These are phyloP conservation scores for Arctia plantaginis DNA, from an alignment of 2,888 invertebrate genomes.

Conservation along the genomic window DNA sequence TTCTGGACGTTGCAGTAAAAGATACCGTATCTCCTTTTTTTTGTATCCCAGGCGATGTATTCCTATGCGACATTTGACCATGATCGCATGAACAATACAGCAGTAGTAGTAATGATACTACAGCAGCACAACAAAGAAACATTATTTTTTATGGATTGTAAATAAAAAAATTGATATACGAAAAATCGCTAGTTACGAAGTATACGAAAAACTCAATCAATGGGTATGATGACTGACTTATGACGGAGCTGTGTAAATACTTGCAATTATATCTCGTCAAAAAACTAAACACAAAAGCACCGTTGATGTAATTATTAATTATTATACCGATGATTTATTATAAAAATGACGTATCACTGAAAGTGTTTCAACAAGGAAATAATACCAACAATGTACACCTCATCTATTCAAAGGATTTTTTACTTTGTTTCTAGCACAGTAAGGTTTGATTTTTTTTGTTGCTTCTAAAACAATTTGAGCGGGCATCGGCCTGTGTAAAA, in stretches of 20 bases:
- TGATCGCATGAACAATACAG: not conserved
- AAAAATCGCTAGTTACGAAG: not conserved
- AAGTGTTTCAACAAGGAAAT: slow-evolving; percentile 34
- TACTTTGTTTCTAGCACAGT: slow-evolving; percentile 16
- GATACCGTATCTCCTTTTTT: too few relatives aligned
- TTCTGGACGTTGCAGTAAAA: too few relatives aligned
- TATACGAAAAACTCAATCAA: slow-evolving; percentile 18
- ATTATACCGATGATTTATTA: slow-evolving; percentile 34
- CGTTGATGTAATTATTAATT: slow-evolving; percentile 41
- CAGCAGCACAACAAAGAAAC: not conserved
- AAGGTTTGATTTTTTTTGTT: slow-evolving; percentile 29
- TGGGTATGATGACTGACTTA: slow-evolving; percentile 30
- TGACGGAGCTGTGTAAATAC: slow-evolving; percentile 34
- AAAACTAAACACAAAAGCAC: slow-evolving; percentile 37
- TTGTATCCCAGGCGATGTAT: too few relatives aligned
- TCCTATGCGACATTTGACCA: not conserved
- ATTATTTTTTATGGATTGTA: not conserved
- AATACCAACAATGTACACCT: slow-evolving; percentile 5
- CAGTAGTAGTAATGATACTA: not conserved
- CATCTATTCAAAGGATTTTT: slow-evolving; percentile 14
- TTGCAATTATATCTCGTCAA: slow-evolving; percentile 33
- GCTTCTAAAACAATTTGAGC: slow-evolving; percentile 39
- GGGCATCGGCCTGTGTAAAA: slow-evolving; percentile 54
- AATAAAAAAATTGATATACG: not conserved
- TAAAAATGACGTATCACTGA: slow-evolving; percentile 28